phyloP scores from a whole-genome alignment of 2,113 vertebrate genomes.

The Peromyscus californicus region DNA sequence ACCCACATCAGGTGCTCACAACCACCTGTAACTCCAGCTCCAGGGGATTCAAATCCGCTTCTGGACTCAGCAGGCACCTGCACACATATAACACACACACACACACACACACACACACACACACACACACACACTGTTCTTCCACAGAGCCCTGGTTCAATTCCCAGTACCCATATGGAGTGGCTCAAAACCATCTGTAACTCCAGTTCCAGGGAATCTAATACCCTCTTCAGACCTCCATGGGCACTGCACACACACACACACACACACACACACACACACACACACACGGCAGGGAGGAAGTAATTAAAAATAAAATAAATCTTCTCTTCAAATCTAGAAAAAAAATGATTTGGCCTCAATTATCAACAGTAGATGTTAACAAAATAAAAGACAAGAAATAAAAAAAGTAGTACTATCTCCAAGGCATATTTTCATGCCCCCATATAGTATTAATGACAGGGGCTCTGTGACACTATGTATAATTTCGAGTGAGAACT shows the following conservation, averaged over 20 bases:
- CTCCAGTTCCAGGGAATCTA: background rate
- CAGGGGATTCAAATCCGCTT: background rate
- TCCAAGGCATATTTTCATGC: conserved; percentile 36
- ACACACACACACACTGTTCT: background rate
- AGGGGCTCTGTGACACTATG: background rate
- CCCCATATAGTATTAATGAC: background rate
- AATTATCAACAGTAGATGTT: background rate
- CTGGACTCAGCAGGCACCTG: background rate
- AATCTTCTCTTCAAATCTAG: background rate
- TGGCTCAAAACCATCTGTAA: background rate
- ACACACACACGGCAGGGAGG: background rate
- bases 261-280: background rate
- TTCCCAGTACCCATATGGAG: background rate
- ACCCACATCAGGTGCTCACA: background rate
- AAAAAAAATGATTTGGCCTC: background rate
- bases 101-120: background rate
- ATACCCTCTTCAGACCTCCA: background rate
- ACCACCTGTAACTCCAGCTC: background rate
- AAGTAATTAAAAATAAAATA: background rate
- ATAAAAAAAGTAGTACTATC: background rate
- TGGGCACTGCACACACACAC: background rate
- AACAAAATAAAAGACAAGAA: background rate
- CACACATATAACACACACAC: background rate
- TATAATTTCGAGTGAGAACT: background rate
- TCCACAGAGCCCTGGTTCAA: background rate